Evolutionary conservation across 2,797 vertebrate species (phyloP), one percentile per base, ranked within the genome.

Genomic region (Hybognathus amarus): DNA sequence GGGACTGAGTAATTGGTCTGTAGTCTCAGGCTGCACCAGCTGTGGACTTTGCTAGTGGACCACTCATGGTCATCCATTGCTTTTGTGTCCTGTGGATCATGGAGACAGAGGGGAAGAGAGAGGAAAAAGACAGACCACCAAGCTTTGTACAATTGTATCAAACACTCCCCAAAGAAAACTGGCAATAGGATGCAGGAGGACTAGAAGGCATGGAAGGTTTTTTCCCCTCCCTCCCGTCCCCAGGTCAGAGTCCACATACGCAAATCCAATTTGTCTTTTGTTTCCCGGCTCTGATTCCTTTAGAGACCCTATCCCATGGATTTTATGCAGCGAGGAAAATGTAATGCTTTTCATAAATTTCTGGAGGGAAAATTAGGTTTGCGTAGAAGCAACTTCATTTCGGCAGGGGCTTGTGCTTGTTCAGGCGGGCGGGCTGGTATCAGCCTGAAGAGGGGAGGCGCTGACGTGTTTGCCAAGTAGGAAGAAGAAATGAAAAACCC

Each of bases 241-340:
- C 83, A 82, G 84, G 84, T 87, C 86, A 96, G 96, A 87, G 84
- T 86, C 87, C 93, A 94, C 90, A 91, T 92, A 94, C 94, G 93
- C 93, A 97, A 97, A 98, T 95, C 93, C 95, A 96, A 97, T 98
- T 97, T 97, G 96, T 96, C 96, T 96, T 96, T 97, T 96, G 96
- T 97, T 97, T 97, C 88, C 95, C 94, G 92, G 93, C 87, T 89
- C 90, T 96, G 95, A 97, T 97, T 97, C 95, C 95, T 97, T 97
- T 95, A 95, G 96, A 96, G 96, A 94, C 95, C 87, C 94, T 93
- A 94, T 88, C 85, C 77, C 88, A 93, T 91, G 94, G 96, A 97
- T 97, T 97, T 98, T 96, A 96, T 96, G 96, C 96, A 95, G 94
- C 93, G 94, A 95, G 94, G 92, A 94, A 96, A 97, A 98, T 97